phyloP scores from a whole-genome alignment of 2,888 invertebrate genomes.

The Chalcis sispes region DNA sequence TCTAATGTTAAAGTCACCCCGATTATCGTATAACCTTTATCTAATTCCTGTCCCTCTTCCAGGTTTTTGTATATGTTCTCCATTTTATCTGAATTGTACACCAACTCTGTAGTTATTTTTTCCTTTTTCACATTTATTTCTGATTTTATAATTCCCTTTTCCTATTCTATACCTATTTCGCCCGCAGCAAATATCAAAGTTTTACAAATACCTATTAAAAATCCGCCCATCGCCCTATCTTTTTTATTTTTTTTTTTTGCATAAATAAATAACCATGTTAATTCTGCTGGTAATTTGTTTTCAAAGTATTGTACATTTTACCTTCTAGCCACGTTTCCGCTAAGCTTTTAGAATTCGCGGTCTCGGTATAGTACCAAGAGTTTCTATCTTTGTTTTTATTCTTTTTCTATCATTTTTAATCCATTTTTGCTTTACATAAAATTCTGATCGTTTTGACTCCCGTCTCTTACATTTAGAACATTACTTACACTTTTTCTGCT shows the following conservation, averaged over 20 bases:
- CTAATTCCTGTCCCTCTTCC: background rate
- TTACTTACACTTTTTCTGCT: background rate
- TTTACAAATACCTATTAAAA: background rate
- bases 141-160: background rate
- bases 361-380: background rate
- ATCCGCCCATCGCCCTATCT: too few relatives aligned
- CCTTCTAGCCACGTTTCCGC: background rate
- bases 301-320: background rate
- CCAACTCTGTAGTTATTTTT: background rate
- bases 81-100: constrained; percentile 3
- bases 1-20: constrained; percentile 1
- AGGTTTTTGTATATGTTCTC: background rate
- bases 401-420: background rate
- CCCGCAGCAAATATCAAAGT: background rate
- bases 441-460: background rate
- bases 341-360: background rate
- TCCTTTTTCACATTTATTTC: background rate
- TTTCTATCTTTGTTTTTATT: background rate
- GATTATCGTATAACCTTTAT: background rate
- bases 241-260: background rate
- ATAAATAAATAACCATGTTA: background rate
- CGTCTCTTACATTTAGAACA: background rate
- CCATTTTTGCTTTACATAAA: background rate
- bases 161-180: background rate
- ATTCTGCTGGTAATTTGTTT: background rate